phyloP scores from a whole-genome alignment of 2,797 vertebrate genomes.

The Ptychobarbus kaznakovi region DNA sequence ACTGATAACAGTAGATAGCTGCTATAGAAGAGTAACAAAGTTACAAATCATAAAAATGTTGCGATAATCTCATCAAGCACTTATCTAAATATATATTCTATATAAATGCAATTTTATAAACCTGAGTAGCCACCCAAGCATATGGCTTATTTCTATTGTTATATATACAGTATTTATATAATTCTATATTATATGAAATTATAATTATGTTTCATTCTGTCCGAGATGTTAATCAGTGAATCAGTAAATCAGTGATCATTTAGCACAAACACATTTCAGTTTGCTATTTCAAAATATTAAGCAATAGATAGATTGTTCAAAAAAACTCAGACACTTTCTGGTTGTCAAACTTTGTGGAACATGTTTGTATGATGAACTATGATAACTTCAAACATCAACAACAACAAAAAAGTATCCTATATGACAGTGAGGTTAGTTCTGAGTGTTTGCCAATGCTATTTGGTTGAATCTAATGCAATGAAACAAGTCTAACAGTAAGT shows the following conservation, averaged over 20 bases:
- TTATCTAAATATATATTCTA: not conserved
- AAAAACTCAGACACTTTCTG: not conserved
- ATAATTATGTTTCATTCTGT: not conserved
- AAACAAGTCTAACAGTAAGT: not conserved
- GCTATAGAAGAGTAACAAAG: not conserved
- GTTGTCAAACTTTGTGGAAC: not conserved
- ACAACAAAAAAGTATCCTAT: not conserved
- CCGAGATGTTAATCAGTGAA: not conserved
- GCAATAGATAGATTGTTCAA: not conserved
- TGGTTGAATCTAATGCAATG: not conserved
- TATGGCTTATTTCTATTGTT: not conserved
- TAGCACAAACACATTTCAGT: not conserved
- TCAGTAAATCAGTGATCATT: not conserved
- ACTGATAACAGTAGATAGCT: not conserved
- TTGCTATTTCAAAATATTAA: conserved; percentile 7
- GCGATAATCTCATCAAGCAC: not conserved
- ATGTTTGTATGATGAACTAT: not conserved
- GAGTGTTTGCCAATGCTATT: not conserved
- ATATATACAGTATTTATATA: not conserved
- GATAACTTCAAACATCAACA: not conserved
- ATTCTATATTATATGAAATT: not conserved
- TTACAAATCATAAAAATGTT: not conserved
- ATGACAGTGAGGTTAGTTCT: not conserved
- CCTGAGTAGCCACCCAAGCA: not conserved
- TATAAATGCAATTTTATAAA: not conserved